Conservation (phyloP, 2,888 invertebrate species). For the Machimus atricapillus region DNA sequence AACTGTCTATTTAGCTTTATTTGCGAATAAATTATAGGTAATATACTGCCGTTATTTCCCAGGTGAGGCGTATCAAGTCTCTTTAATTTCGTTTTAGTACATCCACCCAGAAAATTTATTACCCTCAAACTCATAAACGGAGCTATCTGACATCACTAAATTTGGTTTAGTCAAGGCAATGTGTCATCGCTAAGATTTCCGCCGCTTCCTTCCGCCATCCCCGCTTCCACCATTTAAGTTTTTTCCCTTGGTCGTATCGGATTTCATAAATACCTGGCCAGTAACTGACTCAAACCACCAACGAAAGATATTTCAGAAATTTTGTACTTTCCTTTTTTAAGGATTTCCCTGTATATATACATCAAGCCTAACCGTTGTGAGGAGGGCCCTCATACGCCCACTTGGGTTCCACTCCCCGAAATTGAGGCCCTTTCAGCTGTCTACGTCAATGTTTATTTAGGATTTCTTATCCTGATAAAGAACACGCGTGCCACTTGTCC, state of each 20-base stretch:
- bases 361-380: background rate
- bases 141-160: background rate
- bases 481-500: background rate
- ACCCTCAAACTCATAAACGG: background rate
- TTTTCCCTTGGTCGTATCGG: background rate
- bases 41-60: background rate
- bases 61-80: background rate
- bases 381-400: background rate
- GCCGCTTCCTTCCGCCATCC: background rate
- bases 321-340: background rate
- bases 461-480: constrained; percentile 3
- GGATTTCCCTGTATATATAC: background rate
- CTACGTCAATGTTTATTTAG: constrained; percentile 17
- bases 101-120: background rate
- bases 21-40: background rate
- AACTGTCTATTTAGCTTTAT: background rate
- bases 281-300: background rate
- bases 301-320: background rate
- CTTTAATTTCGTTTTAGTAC: background rate
- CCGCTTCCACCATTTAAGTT: background rate
- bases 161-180: background rate
- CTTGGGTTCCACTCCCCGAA: background rate
- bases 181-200: background rate
- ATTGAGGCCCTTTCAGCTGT: background rate
- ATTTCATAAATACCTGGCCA: background rate